Conservation (phyloP, 1,140 invertebrate genomes). For the Eriocheir sinensis region DNA sequence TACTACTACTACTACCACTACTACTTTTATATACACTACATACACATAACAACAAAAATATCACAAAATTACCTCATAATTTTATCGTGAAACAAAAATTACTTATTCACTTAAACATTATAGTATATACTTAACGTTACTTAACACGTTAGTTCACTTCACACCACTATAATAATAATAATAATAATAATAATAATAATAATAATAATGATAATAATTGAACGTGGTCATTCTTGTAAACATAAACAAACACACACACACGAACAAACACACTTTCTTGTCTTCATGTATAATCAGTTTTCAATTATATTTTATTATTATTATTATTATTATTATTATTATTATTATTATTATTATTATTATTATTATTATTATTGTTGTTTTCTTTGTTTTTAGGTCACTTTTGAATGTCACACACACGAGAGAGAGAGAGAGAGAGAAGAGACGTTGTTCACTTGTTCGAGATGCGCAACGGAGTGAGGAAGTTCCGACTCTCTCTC, state of each 20-base stretch:
- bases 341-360: background rate
- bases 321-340: background rate
- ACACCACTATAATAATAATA: background rate
- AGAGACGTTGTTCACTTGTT: too few relatives aligned
- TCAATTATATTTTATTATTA: background rate
- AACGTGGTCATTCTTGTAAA: background rate
- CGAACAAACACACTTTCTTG: background rate
- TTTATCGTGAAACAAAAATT: too few relatives aligned
- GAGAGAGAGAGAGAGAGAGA: too few relatives aligned
- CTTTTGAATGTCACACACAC: too few relatives aligned
- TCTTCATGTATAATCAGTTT: background rate
- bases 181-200: background rate
- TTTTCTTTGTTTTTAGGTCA: too few relatives aligned
- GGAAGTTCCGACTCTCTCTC: background rate
- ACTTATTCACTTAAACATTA: background rate
- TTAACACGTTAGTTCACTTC: background rate
- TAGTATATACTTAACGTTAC: background rate
- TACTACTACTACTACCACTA: conserved; percentile 39
- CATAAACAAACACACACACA: conserved; percentile 7
- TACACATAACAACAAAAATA: too few relatives aligned
- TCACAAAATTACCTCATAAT: too few relatives aligned
- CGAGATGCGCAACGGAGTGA: too few relatives aligned
- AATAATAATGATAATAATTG: background rate
- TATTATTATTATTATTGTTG: too few relatives aligned
- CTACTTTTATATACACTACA: background rate